Base-by-base conservation (phyloP, 2,797 vertebrate species). In the Garrulus glandarius region DNA sequence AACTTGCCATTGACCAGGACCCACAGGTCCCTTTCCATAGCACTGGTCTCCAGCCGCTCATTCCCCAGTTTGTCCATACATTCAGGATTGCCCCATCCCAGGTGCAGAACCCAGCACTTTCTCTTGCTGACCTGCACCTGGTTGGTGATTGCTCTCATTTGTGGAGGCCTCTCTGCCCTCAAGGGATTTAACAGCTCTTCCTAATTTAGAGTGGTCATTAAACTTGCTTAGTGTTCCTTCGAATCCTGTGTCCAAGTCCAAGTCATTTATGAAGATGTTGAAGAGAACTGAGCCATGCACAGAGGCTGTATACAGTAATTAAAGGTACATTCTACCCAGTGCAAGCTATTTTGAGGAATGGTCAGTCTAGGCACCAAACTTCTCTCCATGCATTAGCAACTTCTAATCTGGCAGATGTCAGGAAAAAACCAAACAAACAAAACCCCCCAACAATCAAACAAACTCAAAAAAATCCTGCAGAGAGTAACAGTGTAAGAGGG, bases 1-100 rank as follows among this genome's bases (percentile, higher is more conserved):
- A 63, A 0, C 50, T 56, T 49, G 1, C 6, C 24, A 34, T 0
- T 0, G 0, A 55, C 11, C 10, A 63, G 15, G 50, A 56, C 3
- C 3, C 9, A 3, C 18, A 32, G 10, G 37, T 26, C 2, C 13
- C 27, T 20, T 56, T 64, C 19, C 37, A 37, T 37, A 37, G 37
- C 37, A 37, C 37, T 37, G 37, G 37, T 37, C 37, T 37, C 37
- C 37, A 37, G 37, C 37, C 37, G 12, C 37, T 37, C 5, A 37
- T 37, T 37, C 27, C 43, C 36, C 32, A 29, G 19, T 37, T 15
- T 17, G 9, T 44, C n/a, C 7, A 1, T 6, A 32, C 22, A 49
- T 6, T 6, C 9, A 46, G 17, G 4, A 6, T 5, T 52, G 44
- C 11, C 11, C 10, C n/a, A 34, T 18, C 13, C 17, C n/a, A 39